Conservation (phyloP, 2,113 vertebrate genomes). For the Odontesthes bonariensis region DNA sequence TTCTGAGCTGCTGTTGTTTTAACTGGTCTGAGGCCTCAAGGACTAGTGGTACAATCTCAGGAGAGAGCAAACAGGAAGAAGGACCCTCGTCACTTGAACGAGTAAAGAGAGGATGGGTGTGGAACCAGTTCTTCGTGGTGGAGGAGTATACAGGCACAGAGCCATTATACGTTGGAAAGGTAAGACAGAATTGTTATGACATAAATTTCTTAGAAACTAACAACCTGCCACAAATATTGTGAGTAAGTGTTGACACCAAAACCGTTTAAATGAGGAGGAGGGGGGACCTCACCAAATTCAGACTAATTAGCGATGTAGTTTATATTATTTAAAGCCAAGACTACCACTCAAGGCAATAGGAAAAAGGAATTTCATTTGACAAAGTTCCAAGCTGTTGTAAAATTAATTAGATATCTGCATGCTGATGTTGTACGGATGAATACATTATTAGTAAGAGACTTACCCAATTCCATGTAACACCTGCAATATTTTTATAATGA, state of each 20-base stretch:
- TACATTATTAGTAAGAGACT: background rate
- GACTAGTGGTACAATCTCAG: constrained; percentile 73
- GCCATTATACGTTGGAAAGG: constrained; percentile 98
- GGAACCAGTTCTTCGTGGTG: constrained; percentile 99
- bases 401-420: background rate
- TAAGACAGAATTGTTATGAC: constrained; percentile 69
- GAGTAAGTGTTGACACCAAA: constrained; percentile 6
- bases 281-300: too few species aligned
- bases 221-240: background rate
- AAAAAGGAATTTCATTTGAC: background rate
- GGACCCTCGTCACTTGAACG: constrained; percentile 81
- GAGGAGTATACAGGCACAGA: constrained; percentile 99
- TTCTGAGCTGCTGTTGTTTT: constrained; percentile 72
- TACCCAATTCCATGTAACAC: background rate
- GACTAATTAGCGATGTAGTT: too few species aligned
- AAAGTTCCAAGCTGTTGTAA: background rate
- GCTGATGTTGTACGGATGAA: background rate
- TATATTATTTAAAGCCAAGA: background rate
- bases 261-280: background rate
- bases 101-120: constrained; percentile 99
- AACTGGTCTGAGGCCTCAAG: constrained; percentile 72
- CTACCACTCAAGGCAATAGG: background rate
- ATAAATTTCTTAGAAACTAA: background rate
- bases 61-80: constrained; percentile 68
- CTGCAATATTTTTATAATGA: constrained; percentile 29